Evolutionary conservation across 2,113 vertebrate genomes (phyloP).

Genomic region (Phyllostomus discolor): DNA sequence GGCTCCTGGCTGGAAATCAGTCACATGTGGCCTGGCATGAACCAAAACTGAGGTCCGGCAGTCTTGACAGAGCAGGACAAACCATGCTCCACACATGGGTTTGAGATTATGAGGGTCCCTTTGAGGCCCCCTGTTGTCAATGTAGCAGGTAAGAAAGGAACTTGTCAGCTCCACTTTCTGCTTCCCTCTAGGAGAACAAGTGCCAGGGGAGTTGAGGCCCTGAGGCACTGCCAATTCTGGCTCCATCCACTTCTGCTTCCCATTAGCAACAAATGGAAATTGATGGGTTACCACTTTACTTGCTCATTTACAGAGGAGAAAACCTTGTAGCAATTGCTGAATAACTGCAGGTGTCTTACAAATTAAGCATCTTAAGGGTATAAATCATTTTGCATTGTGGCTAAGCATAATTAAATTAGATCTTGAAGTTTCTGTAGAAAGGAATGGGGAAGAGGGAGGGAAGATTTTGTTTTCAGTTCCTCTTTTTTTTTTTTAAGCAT

Average conservation of each 20-base stretch:
- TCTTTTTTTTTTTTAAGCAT: neutral
- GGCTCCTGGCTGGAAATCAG: neutral
- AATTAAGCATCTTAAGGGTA: slow-evolving; percentile 43
- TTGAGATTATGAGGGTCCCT: neutral
- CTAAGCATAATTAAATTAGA: slow-evolving; percentile 31
- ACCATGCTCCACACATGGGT: neutral
- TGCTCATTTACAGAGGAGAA: neutral
- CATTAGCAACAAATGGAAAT: slow-evolving; percentile 17
- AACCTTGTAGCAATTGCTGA: neutral
- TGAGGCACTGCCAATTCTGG: neutral
- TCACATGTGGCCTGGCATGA: neutral
- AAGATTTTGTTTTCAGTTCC: slow-evolving; percentile 13
- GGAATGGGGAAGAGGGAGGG: neutral
- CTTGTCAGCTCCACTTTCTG: neutral
- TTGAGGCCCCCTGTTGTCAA: neutral
- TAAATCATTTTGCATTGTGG: neutral
- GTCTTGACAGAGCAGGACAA: neutral
- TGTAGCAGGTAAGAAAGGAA: neutral
- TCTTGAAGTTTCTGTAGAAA: slow-evolving; percentile 46
- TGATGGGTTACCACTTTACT: slow-evolving; percentile 16
- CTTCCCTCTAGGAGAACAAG: neutral
- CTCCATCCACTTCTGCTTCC: neutral
- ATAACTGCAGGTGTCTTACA: neutral
- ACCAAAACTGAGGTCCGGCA: neutral
- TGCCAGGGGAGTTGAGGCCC: neutral